Evolutionary conservation across 2,797 vertebrate genomes (phyloP), one percentile per base, ranked within the genome.

Genomic region (Hybognathus amarus): DNA sequence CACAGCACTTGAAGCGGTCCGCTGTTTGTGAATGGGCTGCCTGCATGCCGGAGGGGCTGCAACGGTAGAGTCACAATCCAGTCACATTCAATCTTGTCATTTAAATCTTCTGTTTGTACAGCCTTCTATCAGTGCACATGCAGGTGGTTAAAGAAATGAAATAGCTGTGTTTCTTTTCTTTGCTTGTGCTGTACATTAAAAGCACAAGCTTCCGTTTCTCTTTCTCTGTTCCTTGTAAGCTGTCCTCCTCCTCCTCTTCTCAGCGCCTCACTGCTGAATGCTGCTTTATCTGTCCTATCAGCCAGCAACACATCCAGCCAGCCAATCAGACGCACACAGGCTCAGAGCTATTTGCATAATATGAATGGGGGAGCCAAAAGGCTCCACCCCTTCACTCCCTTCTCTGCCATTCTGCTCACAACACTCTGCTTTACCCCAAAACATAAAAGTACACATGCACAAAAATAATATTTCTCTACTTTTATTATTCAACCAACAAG

Each of bases 281-380:
- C 83, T 79, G 82, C 85, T 87, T 86, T 20, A 85, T 85, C 87
- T 84, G 82, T 88, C 91, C 91, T 87, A 88, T 92, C 92, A 93
- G 88, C 90, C 11, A 90, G 92, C 88, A 92, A 92, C 91, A 92
- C 75, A 82, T 59, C 71, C 82, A 45, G 77, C 38, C 91, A 90
- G 88, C 93, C 93, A 95, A 95, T 93, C 89, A 85, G 80, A 87
- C 24, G 68, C 90, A 81, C 86, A 88, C 89, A 86, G 91, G 91
- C 89, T 90, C 91, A 85, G 88, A 89, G 71, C 91, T 83, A 95
- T 96, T 95, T 94, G 91, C 93, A 96, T 93, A 91, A 91, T 91
- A 90, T 91, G 87, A 92, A 91, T 88, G 85, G 82, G 92, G 87
- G 89, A 85, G 87, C 27, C 27, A 75, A 20, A 87, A 84, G 33